Evolutionary conservation across 2,797 vertebrate species (phyloP), one percentile per base, ranked within the genome.

Genomic region (Poecilia picta): DNA sequence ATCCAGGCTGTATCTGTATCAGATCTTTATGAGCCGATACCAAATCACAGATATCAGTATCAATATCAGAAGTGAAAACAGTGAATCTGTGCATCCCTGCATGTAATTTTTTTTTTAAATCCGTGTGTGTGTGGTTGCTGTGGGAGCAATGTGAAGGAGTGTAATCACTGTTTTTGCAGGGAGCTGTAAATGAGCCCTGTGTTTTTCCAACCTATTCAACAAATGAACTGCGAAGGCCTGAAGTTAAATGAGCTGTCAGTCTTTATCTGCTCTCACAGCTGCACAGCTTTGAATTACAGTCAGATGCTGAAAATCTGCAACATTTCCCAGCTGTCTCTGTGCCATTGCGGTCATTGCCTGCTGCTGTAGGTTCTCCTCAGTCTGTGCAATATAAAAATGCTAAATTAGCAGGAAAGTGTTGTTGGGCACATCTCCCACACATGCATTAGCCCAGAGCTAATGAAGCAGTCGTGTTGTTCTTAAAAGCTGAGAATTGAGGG

Each of bases 391-490:
- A 36, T 10, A 33, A 8, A 7, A 64, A 23, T 18, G 1, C 20
- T 20, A 7, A 13, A 66, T 33, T 18, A 33, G 13, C 57, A 8
- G 13, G 5, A 8, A 31, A 62, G 31, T 18, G 64, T 12, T 10
- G 33, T 25, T 41, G 64, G 36, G 64, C 20, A 41, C 33, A 20
- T 68, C 64, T 68, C 64, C 36, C 68, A 43, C 70, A 78, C 41
- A 57, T 53, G 55, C 66, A 75, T 57, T 66, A 16, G 23, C 72
- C 33, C n/a, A 11, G 2, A 31, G 16, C 72, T 81, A 78, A 83
- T 68, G 64, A 39, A 20, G 64, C 72, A 83, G 71, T 46, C 25
- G 8, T 91, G 81, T 89, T 90, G 89, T 85, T 46, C 75, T 47
- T 82, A 53, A 72, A 78, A 71, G 64, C 36, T 39, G 81, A 87